phyloP scores from a whole-genome alignment of 2,888 invertebrate species.

The Dastarcus helophoroides region DNA sequence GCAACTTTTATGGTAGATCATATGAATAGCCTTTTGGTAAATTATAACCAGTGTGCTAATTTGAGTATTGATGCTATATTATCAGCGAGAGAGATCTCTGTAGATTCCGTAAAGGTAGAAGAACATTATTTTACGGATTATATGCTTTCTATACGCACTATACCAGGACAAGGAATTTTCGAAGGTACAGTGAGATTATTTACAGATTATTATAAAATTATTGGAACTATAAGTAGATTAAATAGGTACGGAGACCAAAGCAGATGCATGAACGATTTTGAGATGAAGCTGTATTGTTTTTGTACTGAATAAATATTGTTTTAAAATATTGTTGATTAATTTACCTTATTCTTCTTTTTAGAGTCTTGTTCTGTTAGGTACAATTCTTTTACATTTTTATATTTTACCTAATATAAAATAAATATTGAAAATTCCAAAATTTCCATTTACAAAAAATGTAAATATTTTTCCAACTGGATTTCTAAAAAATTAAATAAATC shows the following conservation, averaged over 20 bases:
- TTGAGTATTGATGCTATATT: constrained; percentile 50
- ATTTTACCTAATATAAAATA: too few species aligned
- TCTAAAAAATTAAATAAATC: too few species aligned
- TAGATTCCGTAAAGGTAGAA: constrained; percentile 31
- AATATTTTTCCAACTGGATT: too few species aligned
- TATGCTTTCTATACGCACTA: constrained; percentile 49
- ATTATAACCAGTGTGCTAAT: constrained; percentile 52
- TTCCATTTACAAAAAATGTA: too few species aligned
- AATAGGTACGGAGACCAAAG: constrained; percentile 75
- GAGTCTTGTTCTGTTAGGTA: too few species aligned
- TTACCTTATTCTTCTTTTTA: too few species aligned
- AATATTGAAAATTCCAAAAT: too few species aligned
- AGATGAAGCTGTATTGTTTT: constrained; percentile 67
- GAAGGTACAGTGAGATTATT: constrained; percentile 69
- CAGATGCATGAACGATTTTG: constrained; percentile 61
- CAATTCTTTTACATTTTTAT: too few species aligned
- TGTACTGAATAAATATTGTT: too few species aligned
- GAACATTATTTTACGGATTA: constrained; percentile 47
- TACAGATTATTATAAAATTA: too few species aligned
- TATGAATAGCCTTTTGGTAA: constrained; percentile 51
- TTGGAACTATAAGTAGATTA: constrained; percentile 65
- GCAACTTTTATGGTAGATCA: constrained; percentile 49
- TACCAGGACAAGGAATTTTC: constrained; percentile 61
- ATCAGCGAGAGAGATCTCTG: constrained; percentile 54
- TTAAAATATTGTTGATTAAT: too few species aligned